Percentiles rank a stretch among this genome's conserved stretches.
Evolutionary conservation across 1,140 invertebrate genomes (phyloP).

Genomic region (Vanessa tameamea): DNA sequence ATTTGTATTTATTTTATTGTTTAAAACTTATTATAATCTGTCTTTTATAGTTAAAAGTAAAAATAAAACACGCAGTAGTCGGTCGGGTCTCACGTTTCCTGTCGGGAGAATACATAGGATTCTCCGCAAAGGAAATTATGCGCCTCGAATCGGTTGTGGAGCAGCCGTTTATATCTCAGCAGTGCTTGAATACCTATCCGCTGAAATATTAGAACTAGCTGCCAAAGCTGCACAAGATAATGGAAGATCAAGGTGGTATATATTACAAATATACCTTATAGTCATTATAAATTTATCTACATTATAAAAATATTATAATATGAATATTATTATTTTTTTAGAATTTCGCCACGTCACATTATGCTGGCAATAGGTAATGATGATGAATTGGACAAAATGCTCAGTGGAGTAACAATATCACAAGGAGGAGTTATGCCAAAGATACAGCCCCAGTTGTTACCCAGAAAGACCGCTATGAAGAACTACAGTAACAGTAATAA

Average conservation of each 20-base stretch:
- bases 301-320: no score
- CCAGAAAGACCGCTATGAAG: conserved; percentile 83
- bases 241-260: conserved; percentile 69
- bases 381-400: conserved; percentile 89
- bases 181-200: conserved; percentile 82
- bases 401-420: conserved; percentile 89
- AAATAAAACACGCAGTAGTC: conserved; percentile 41
- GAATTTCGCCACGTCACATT: conserved; percentile 89
- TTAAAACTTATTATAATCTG: neutral
- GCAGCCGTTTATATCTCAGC: conserved; percentile 85
- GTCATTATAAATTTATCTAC: neutral
- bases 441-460: conserved; percentile 86
- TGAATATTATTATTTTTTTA: conserved; percentile 35
- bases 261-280: neutral
- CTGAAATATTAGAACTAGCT: conserved; percentile 83
- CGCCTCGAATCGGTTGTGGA: conserved; percentile 83
- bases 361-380: conserved; percentile 90
- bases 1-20: neutral
- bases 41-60: conserved; percentile 17
- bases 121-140: conserved; percentile 84
- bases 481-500: conserved; percentile 26
- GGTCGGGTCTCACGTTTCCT: conserved; percentile 86
- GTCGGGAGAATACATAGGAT: conserved; percentile 83
- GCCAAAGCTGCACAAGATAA: conserved; percentile 81
- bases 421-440: conserved; percentile 90